A percentile compares a stretch with the other conserved stretches of the same genome.
phyloP scores from a whole-genome alignment of 2,113 vertebrate genomes.

The Ailurus styani region DNA sequence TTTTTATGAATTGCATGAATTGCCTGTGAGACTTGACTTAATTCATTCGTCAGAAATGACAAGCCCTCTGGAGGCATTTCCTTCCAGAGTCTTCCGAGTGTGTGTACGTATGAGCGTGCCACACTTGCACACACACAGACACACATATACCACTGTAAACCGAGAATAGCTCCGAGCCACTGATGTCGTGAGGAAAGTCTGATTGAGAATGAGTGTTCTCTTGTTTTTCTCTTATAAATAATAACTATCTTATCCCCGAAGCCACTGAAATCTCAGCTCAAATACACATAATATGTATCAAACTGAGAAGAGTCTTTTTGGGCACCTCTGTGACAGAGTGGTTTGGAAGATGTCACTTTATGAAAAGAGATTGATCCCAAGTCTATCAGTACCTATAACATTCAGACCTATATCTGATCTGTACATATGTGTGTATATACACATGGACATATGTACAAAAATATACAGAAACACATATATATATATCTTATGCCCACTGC shows the following conservation, averaged over 20 bases:
- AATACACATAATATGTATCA: background rate
- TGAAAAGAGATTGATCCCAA: background rate
- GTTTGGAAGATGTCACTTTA: background rate
- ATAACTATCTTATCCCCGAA: background rate
- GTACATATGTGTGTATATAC: background rate
- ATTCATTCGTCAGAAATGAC: background rate
- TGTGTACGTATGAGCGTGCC: background rate
- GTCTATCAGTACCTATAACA: background rate
- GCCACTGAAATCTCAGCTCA: background rate
- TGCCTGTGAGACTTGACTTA: background rate
- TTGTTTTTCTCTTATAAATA: background rate
- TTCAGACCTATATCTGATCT: background rate
- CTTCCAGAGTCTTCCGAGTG: background rate
- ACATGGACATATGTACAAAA: background rate
- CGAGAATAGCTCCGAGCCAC: background rate
- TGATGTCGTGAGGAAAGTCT: background rate
- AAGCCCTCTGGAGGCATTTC: background rate
- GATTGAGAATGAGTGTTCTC: background rate
- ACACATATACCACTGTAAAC: accelerated
- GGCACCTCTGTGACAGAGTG: background rate
- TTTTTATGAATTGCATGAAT: background rate
- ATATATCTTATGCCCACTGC: background rate
- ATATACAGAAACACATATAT: background rate
- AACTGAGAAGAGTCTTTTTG: background rate
- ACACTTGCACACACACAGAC: background rate